These are phyloP conservation scores for Eueides isabella DNA, from an alignment of 1,140 invertebrate species.

Conservation along the genomic window DNA sequence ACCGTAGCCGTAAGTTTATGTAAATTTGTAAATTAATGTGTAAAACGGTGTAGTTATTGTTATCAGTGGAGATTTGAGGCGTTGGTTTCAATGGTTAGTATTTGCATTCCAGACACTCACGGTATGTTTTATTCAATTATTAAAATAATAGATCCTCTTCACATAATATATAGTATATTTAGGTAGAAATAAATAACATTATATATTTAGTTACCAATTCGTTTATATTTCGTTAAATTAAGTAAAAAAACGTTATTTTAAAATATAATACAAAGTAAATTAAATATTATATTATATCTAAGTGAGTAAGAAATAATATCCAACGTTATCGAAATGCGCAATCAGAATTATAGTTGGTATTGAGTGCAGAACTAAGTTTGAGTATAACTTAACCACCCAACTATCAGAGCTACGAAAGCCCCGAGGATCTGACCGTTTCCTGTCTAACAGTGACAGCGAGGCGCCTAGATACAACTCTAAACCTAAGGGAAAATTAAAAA, in stretches of 20 bases:
- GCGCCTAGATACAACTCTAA: conserved; percentile 60
- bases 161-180: background rate
- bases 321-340: conserved; percentile 17
- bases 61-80: conserved; percentile 43
- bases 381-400: conserved; percentile 41
- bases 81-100: conserved; percentile 54
- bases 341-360: conserved; percentile 13
- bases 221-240: background rate
- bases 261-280: background rate
- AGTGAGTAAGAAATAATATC: background rate
- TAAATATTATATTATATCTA: background rate
- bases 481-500: conserved; percentile 70
- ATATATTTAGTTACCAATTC: too few species aligned
- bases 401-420: conserved; percentile 45
- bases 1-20: conserved; percentile 57
- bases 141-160: background rate
- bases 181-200: too few species aligned
- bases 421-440: conserved; percentile 53
- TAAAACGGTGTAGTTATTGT: conserved; percentile 50
- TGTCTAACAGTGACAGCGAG: conserved; percentile 62
- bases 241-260: background rate
- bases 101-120: conserved; percentile 20
- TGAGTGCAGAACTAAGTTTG: conserved; percentile 17
- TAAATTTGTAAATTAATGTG: conserved; percentile 70
- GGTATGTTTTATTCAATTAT: background rate